phyloP scores from a whole-genome alignment of 92 coral and sea anemone genomes.

The Phenganax subtilis region DNA sequence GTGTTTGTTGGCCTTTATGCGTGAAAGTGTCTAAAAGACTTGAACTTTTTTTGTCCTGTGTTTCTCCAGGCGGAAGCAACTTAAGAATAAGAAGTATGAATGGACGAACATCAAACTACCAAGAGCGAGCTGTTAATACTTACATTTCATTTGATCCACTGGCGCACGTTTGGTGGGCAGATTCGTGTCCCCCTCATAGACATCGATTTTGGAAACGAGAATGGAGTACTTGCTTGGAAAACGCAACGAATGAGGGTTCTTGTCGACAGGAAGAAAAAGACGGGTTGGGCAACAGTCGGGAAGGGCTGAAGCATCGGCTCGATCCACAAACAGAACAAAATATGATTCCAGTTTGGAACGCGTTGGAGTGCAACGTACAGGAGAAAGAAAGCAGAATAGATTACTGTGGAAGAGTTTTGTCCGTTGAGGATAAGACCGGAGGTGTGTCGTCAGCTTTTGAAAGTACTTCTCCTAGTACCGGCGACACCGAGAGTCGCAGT shows the following conservation, averaged over 20 bases:
- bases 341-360: neutral
- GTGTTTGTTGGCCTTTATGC: too few species aligned
- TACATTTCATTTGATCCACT: neutral
- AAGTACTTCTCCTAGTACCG: conserved; percentile 5
- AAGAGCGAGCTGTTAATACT: neutral
- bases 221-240: neutral
- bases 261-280: neutral
- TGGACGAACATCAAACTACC: neutral
- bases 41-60: neutral
- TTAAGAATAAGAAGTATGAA: neutral
- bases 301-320: neutral
- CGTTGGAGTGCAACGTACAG: neutral
- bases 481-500: neutral
- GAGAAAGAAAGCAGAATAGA: neutral
- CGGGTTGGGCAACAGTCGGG: neutral
- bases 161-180: neutral
- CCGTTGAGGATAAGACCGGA: neutral
- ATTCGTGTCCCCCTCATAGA: neutral
- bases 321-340: neutral
- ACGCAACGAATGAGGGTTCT: neutral
- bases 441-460: neutral
- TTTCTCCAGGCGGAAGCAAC: neutral
- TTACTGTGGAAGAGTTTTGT: neutral
- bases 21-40: too few species aligned
- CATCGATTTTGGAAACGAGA: neutral